Base-by-base conservation (phyloP, 2,797 vertebrate genomes). In the Sarcophilus harrisii region DNA sequence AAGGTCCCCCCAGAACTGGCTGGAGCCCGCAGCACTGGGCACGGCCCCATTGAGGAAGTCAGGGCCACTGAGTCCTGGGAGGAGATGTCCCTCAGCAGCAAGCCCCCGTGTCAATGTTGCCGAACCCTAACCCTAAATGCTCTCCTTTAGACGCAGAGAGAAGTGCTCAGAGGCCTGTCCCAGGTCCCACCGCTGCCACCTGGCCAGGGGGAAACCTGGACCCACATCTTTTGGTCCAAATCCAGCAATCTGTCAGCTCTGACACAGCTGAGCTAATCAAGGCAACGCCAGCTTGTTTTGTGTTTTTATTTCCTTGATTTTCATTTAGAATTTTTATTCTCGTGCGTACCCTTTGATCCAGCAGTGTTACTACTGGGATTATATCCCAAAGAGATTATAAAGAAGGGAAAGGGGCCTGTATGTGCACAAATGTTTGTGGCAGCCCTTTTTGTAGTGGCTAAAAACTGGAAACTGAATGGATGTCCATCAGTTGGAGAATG, bases 281-380 rank as follows among this genome's bases (percentile, higher is more conserved):
- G 38, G 66, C n/a, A 95, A 52, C 27, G 62, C 89, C n/a, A 52
- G 21, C 9, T 57, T 45, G 58, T 58, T 87, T 45, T 58, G 55
- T 89, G 62, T 87, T 16, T 49, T 94, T 90, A 27, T 92, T 62
- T 10, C 12, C 52, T 93, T 93, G 55, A 45, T 91, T 93, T 94
- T 91, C 91, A 81, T 94, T 87, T 81, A 45, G 91, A 94, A 90
- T 45, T 87, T 54, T 62, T 45, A 91, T 92, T 90, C 90, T 91
- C 60, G n/a, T n/a, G n/a, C n/a, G n/a, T n/a, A n/a, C n/a, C n/a
- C n/a, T n/a, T n/a, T n/a, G n/a, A n/a, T n/a, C n/a, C n/a, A n/a
- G n/a, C n/a, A n/a, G n/a, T n/a, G n/a, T n/a, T n/a, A n/a, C n/a
- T n/a, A n/a, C n/a, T n/a, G n/a, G n/a, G n/a, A n/a, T n/a, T n/a